A percentile compares a stretch with the other conserved stretches of the same genome.
Evolutionary conservation across 2,888 invertebrate genomes (phyloP).

Genomic region (Keiferia lycopersicella): DNA sequence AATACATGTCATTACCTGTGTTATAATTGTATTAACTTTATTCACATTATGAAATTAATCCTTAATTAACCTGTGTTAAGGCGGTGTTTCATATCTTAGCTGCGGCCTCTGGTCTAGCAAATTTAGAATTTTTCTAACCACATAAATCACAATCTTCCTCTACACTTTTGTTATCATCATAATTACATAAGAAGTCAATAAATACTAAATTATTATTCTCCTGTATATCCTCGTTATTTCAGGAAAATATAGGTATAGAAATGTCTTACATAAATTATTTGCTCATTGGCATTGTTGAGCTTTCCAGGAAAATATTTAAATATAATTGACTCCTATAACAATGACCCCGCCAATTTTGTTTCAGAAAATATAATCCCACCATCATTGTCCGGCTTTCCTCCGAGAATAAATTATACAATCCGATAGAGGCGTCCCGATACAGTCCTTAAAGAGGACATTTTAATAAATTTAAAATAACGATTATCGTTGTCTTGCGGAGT

Average conservation of each 20-base stretch:
- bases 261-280: neutral
- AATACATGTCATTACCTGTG: too few species aligned
- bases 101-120: too few species aligned
- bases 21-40: too few species aligned
- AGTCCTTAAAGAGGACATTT: constrained; percentile 80
- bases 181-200: too few species aligned
- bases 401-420: constrained; percentile 79
- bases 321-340: constrained; percentile 24
- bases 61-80: too few species aligned
- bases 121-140: too few species aligned
- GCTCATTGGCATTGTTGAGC: neutral
- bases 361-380: constrained; percentile 63
- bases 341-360: constrained; percentile 26
- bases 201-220: neutral
- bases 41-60: too few species aligned
- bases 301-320: constrained; percentile 8
- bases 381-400: constrained; percentile 69
- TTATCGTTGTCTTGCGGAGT: constrained; percentile 78
- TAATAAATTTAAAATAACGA: constrained; percentile 82
- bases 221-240: neutral
- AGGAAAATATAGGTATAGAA: neutral
- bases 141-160: too few species aligned
- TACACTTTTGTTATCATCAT: too few species aligned
- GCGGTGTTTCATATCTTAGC: too few species aligned
- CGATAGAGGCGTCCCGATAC: constrained; percentile 77